Evolutionary conservation across 2,113 vertebrate species (phyloP), one percentile per base, ranked within the genome.

Genomic region (Microcebus lehilahytsara): DNA sequence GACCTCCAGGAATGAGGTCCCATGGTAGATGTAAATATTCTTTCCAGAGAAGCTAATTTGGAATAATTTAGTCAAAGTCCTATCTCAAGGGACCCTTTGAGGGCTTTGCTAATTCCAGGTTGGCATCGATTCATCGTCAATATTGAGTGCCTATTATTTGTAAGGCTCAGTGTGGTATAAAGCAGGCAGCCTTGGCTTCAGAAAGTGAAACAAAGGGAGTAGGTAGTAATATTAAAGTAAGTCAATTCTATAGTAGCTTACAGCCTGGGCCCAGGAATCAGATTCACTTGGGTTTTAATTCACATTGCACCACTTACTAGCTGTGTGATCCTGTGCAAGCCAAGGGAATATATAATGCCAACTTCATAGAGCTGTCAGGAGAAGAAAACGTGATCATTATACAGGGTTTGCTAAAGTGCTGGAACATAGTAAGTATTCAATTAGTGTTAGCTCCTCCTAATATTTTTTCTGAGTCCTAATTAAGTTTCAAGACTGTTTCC

Each of bases 11-110:
- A 96, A 90, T 71, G 46, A 90, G 77, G 77, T 77, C 80, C 80
- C 46, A 51, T 85, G 40, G 42, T n/a, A 93, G 60, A 89, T 87
- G 46, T 92, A 93, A 96, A 83, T 67, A 69, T 51, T 80, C 22
- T 69, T 95, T 96, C 58, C 75, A 95, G 64, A 93, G 62, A 91
- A 93, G 78, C 58, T 83, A 91, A 96, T 91, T 91, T 89, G 62
- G 86, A 96, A 94, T 81, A 78, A 93, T 85, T 46, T 71, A 79
- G 51, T 25, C 69, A 86, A 83, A 92, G 90, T n/a, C 64, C 27
- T 92, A 56, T 90, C 58, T 96, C 87, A 86, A 96, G 92, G 58
- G 79, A 93, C 5, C 5, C 53, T 94, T 96, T 49, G 78, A 93
- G 80, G 30, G 23, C 30, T 80, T 81, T 85, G 32, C 78, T 96